Conservation (phyloP, 2,888 invertebrate species). For the Coecobrya sp. region DNA sequence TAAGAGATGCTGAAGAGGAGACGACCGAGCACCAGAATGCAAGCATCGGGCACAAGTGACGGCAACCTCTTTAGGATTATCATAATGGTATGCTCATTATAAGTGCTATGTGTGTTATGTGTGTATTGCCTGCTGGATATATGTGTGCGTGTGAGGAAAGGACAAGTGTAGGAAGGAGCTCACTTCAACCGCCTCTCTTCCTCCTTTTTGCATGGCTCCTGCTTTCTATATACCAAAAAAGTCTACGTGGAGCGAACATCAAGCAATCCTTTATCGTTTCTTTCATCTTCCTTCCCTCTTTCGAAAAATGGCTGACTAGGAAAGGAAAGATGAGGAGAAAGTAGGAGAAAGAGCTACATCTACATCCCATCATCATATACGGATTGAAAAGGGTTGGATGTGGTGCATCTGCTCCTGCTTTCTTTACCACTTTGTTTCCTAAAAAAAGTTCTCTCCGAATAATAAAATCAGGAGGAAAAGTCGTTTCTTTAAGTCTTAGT, state of each 20-base stretch:
- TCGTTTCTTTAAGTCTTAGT: constrained; percentile 17
- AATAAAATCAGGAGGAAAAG: constrained; percentile 67
- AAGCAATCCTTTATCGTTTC: constrained; percentile 67
- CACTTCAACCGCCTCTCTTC: constrained; percentile 27
- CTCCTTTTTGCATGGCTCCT: not conserved
- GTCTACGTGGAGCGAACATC: constrained; percentile 5
- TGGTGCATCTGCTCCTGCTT: constrained; percentile 68
- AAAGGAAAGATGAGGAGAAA: constrained; percentile 40
- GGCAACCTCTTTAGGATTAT: constrained; percentile 81
- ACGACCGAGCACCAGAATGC: not conserved
- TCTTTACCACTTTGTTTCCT: constrained; percentile 46
- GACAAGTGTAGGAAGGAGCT: constrained; percentile 71
- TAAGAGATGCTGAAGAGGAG: constrained; percentile 46
- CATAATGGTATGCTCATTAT: constrained; percentile 83
- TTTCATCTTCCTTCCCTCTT: constrained; percentile 66
- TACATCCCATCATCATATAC: constrained; percentile 63
- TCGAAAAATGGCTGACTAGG: not conserved
- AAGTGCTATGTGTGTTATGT: constrained; percentile 64
- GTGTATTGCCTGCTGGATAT: constrained; percentile 20
- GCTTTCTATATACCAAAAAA: not conserved
- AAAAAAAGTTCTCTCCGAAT: constrained; percentile 40
- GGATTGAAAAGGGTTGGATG: constrained; percentile 71
- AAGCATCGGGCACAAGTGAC: constrained; percentile 66
- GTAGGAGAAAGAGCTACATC: constrained; percentile 48
- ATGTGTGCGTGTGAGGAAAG: constrained; percentile 53